Conservation (phyloP, 2,797 vertebrate genomes). For the Galago senegalensis region DNA sequence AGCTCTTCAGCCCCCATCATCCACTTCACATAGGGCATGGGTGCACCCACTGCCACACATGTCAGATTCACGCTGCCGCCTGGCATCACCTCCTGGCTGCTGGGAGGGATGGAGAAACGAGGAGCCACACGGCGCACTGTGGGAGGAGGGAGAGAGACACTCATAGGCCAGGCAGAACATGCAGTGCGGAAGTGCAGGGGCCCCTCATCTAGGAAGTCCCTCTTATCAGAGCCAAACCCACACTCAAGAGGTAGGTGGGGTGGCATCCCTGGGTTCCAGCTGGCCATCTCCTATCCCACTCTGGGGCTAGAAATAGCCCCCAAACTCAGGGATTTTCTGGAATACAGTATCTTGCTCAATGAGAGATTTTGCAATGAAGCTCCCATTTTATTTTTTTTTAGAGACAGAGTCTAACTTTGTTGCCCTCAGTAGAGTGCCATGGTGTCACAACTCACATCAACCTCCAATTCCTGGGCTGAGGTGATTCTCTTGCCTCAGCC, state of each 20-base stretch:
- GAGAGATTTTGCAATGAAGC: conserved; percentile 48
- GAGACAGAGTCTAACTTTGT: too few relatives aligned
- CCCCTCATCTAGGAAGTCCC: conserved; percentile 74
- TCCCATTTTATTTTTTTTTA: not conserved
- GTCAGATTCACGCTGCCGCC: conserved; percentile 98
- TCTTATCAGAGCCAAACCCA: conserved; percentile 61
- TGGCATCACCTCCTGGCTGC: conserved; percentile 98
- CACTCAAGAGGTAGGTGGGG: conserved; percentile 54
- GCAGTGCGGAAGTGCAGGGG: conserved; percentile 72
- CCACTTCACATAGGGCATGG: conserved; percentile 99
- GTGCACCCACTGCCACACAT: conserved; percentile 97
- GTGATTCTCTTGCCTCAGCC: too few relatives aligned
- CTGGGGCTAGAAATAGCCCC: not conserved
- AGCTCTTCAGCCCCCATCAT: conserved; percentile 94
- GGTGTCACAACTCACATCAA: too few relatives aligned
- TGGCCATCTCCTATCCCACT: conserved; percentile 44
- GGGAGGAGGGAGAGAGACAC: conserved; percentile 89
- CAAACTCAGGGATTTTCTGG: not conserved
- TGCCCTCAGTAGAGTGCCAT: too few relatives aligned
- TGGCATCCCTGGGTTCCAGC: not conserved
- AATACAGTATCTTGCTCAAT: not conserved
- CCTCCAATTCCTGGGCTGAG: too few relatives aligned
- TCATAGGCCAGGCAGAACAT: conserved; percentile 84
- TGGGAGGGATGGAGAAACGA: conserved; percentile 99
- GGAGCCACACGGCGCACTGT: conserved; percentile 98